Percentiles rank a stretch among this genome's conserved stretches.
These are phyloP conservation scores for Heliconius sara DNA, from an alignment of 2,888 invertebrate genomes.

Conservation along the genomic window DNA sequence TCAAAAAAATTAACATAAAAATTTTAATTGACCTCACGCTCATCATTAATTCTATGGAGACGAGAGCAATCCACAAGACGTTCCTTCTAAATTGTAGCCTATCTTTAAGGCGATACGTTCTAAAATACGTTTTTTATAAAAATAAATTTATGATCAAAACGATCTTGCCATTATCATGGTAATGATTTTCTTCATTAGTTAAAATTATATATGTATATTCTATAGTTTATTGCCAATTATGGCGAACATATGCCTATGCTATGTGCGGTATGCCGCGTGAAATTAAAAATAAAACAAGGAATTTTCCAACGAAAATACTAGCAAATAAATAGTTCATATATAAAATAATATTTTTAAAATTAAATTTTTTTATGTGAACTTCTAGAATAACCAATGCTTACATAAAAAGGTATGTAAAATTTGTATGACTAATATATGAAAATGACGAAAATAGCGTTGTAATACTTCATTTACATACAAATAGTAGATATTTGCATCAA, in stretches of 20 bases:
- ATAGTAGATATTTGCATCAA: slow-evolving; percentile 40
- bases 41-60: slow-evolving; percentile 58
- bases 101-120: neutral
- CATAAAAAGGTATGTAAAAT: slow-evolving; percentile 3
- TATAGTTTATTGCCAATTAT: slow-evolving; percentile 38
- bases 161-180: slow-evolving; percentile 40
- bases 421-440: slow-evolving; percentile 7
- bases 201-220: slow-evolving; percentile 32
- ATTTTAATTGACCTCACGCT: slow-evolving; percentile 73
- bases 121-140: neutral
- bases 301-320: too few relatives aligned
- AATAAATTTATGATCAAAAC: neutral
- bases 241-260: neutral
- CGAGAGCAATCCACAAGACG: neutral
- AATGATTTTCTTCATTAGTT: slow-evolving; percentile 43
- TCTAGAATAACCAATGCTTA: neutral
- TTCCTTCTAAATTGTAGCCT: neutral
- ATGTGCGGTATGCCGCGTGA: neutral
- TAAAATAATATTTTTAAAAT: neutral
- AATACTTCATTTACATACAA: slow-evolving; percentile 36
- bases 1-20: slow-evolving; percentile 71
- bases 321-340: too few relatives aligned
- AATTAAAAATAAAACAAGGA: neutral
- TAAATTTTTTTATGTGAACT: slow-evolving; percentile 1
- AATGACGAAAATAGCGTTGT: slow-evolving; percentile 25